Evolutionary conservation across 64 coral and sea anemone genomes (phyloP), one percentile per base, ranked within the genome.

Genomic region (Pachyseris speciosa): DNA sequence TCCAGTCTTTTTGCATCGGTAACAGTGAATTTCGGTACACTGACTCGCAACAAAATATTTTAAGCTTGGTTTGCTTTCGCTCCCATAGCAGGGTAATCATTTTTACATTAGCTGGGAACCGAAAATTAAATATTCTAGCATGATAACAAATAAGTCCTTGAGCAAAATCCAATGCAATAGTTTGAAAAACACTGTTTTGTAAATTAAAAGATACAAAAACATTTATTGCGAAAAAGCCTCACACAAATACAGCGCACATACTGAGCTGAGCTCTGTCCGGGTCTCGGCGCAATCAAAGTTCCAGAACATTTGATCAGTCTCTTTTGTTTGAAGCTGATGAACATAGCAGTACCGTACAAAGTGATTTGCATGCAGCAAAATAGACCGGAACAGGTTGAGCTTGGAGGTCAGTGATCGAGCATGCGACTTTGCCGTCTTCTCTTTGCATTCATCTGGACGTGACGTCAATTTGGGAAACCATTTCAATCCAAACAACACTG

Each of bases 111-210:
- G 29, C 1, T 5, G 34, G 63, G 53, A 61, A 3, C 41, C 19
- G 22, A 40, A 63, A 61, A 81, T 81, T 59, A 81, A 81, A 81
- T 81, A 81, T 81, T 81, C 77, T 61, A 60, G 16, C 77, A 81
- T 19, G 40, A 39, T 61, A 61, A 63, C 77, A 61, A 79, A 70
- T 37, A 13, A 61, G 22, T 61, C 10, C 22, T 25, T 5, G 4
- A 25, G 22, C n/a, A 61, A 25, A 25, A 61, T 5, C 58, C 58
- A n/a, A n/a, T n/a, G n/a, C n/a, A n/a, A n/a, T n/a, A n/a, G n/a
- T 25, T 61, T 24, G 11, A 17, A 25, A 61, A 61, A 25, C 22
- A 24, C 8, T 61, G 5, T 61, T 7, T 24, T 55, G 6, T 17
- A 25, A 25, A 25, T 25, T 25, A 16, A 25, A 61, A 11, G 17